These are phyloP conservation scores for Odontesthes bonariensis DNA, from an alignment of 2,113 vertebrate genomes.

Conservation along the genomic window DNA sequence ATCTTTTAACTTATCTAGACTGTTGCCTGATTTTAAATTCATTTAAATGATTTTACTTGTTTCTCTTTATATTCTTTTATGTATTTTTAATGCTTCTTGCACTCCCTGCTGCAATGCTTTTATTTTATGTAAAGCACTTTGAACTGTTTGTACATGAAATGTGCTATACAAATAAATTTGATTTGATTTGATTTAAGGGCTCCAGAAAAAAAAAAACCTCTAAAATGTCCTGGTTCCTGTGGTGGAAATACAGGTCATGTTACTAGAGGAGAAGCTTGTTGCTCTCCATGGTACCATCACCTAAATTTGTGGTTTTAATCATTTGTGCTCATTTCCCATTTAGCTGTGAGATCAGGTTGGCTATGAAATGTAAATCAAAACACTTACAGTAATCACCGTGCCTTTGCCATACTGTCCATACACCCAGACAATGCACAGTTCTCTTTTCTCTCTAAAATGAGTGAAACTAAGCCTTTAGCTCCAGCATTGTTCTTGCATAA, in stretches of 20 bases:
- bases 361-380: conserved; percentile 23
- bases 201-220: too few species aligned
- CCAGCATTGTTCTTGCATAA: conserved; percentile 64
- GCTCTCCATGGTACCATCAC: neutral
- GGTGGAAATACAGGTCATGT: neutral
- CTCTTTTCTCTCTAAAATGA: conserved; percentile 58
- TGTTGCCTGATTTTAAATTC: too few species aligned
- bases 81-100: too few species aligned
- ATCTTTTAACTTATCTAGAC: too few species aligned
- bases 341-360: neutral
- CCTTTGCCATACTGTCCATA: conserved; percentile 22
- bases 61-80: too few species aligned
- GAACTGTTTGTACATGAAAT: too few species aligned
- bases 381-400: conserved; percentile 42
- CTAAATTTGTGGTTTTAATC: neutral
- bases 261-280: neutral
- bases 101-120: too few species aligned
- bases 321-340: neutral
- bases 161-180: too few species aligned
- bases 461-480: conserved; percentile 68
- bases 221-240: too few species aligned
- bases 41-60: too few species aligned
- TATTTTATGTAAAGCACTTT: too few species aligned
- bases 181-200: too few species aligned
- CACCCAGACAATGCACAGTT: conserved; percentile 22